A percentile compares a stretch with the other conserved stretches of the same genome.
These are phyloP conservation scores for Choloepus didactylus DNA, from an alignment of 2,797 vertebrate species.

Conservation along the genomic window DNA sequence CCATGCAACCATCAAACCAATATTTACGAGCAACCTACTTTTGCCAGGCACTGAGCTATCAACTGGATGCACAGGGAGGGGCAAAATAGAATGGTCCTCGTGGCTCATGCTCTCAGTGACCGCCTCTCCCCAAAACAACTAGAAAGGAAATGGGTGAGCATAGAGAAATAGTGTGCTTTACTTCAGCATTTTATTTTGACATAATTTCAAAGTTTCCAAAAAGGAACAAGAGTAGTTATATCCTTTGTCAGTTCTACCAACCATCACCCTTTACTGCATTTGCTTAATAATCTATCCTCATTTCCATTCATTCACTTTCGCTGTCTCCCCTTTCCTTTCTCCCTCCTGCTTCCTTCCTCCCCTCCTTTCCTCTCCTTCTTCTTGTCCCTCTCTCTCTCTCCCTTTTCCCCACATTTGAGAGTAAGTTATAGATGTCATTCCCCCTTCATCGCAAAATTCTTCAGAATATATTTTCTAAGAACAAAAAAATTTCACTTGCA, in stretches of 20 bases:
- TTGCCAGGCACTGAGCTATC: background rate
- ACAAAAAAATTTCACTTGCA: background rate
- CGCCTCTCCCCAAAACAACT: background rate
- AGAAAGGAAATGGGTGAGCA: background rate
- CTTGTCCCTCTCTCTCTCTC: background rate
- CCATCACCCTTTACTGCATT: background rate
- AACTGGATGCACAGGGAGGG: background rate
- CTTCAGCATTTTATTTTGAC: background rate
- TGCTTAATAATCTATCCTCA: background rate
- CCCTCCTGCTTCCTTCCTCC: too few species aligned
- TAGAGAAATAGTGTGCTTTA: background rate
- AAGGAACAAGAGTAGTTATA: background rate
- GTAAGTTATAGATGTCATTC: background rate
- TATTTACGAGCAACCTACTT: background rate
- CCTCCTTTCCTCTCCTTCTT: background rate
- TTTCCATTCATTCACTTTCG: background rate
- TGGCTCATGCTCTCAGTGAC: rapidly evolving
- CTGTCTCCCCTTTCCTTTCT: background rate
- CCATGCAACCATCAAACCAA: background rate
- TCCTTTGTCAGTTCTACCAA: background rate
- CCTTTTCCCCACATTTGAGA: background rate
- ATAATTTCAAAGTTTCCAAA: background rate
- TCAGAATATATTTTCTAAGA: background rate
- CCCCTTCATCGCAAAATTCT: background rate
- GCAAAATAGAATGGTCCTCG: background rate